Base-by-base conservation (phyloP, 2,797 vertebrate genomes). In the Melanotaenia trifasciata region DNA sequence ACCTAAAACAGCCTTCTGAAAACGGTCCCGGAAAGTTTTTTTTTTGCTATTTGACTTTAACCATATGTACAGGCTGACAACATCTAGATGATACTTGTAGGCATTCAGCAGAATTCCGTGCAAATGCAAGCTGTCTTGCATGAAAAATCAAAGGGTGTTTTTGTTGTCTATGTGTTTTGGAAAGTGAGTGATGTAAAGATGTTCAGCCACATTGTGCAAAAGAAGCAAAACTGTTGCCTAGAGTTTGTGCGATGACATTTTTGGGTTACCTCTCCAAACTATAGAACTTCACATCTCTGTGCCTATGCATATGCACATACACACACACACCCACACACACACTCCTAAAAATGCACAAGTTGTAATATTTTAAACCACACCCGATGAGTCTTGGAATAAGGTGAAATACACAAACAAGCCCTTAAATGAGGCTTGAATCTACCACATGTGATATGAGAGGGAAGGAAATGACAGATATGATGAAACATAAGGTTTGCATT, bases 171-270 rank as follows among this genome's bases (percentile, higher is more conserved):
- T 26, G 26, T 74, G 51, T 84, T 83, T 67, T 76, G 64, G 72
- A 59, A 84, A 82, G 87, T 72, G 64, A 89, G 56, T 86, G 71
- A 87, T 67, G 62, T 83, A 70, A 56, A 38, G 78, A 79, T 83
- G 76, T 51, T 71, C 61, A 84, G 67, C 45, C 43, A 58, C 59
- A 57, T 56, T 63, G 50, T 71, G 77, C 60, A 66, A 60, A 86
- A 71, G 38, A 76, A 57, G 33, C 56, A 66, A 64, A 82, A 80
- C 51, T 57, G 70, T 78, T 86, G 84, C 84, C 18, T 9, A 72
- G 70, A 90, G 80, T 88, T 86, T 74, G 77, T 83, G 69, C 71
- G 74, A 74, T 94, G 92, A 93, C 93, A 94, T 91, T 94, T 94
- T 89, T 94, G 83, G 92, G 93, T 94, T 93, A 94, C 67, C 70